Conservation (phyloP, 2,888 invertebrate species). For the Yponomeuta evonymella region DNA sequence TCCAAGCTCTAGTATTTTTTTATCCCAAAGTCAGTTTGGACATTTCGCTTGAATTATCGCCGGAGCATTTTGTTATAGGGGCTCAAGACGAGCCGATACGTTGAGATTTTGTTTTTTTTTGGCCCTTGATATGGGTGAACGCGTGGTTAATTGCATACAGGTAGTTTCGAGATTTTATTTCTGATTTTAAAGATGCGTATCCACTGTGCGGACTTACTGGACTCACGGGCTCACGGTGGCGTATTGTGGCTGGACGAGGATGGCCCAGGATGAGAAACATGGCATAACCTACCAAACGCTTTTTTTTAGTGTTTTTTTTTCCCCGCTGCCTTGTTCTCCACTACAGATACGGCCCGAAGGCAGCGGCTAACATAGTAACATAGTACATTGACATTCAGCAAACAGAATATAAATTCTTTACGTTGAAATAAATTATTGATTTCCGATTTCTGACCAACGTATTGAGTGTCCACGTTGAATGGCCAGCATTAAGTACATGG, state of each 20-base stretch:
- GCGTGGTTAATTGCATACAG: conserved; percentile 73
- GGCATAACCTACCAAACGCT: too few relatives aligned
- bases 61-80: conserved; percentile 72
- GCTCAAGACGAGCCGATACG: conserved; percentile 47
- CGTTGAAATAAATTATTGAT: too few relatives aligned
- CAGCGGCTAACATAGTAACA: too few relatives aligned
- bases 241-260: too few relatives aligned
- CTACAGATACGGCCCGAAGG: too few relatives aligned
- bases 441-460: too few relatives aligned
- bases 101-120: conserved; percentile 57
- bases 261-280: too few relatives aligned
- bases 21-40: conserved; percentile 59
- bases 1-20: conserved; percentile 63
- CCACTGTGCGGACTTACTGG: neutral
- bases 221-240: too few relatives aligned
- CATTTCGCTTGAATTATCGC: conserved; percentile 76
- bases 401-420: too few relatives aligned
- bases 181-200: neutral
- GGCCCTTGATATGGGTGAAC: conserved; percentile 69
- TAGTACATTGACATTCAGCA: too few relatives aligned
- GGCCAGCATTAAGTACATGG: conserved; percentile 44
- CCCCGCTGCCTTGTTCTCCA: too few relatives aligned
- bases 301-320: too few relatives aligned
- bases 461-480: neutral
- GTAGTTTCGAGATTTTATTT: conserved; percentile 49